Conservation (phyloP, 2,888 invertebrate species). For the Platynereis dumerilii region DNA sequence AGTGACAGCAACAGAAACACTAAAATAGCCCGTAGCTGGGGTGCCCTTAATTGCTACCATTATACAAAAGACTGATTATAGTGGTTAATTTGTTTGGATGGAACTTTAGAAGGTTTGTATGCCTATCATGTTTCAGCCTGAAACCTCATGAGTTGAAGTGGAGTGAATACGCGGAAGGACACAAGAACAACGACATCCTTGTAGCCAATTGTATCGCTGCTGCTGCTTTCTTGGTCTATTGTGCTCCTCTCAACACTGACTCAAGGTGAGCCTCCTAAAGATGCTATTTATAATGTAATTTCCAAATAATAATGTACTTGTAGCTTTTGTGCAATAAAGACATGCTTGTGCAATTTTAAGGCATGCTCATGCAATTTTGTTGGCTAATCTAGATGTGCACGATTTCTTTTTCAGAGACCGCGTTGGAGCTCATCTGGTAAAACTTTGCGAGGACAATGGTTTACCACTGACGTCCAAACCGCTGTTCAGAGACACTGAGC, state of each 20-base stretch:
- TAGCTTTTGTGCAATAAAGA: too few species aligned
- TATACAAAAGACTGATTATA: too few species aligned
- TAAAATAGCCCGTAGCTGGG: too few species aligned
- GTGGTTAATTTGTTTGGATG: too few species aligned
- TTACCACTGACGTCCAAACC: conserved; percentile 52
- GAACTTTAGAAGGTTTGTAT: too few species aligned
- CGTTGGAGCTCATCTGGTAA: conserved; percentile 60
- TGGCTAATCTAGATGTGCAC: too few species aligned
- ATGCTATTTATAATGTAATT: too few species aligned
- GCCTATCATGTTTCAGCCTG: conserved; percentile 44
- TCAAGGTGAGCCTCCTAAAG: conserved; percentile 45
- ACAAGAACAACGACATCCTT: conserved; percentile 55
- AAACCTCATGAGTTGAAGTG: conserved; percentile 56
- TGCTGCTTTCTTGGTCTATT: conserved; percentile 61
- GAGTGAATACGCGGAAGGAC: conserved; percentile 57
- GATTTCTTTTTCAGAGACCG: conserved; percentile 43
- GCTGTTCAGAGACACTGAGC: conserved; percentile 54
- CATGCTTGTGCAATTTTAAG: too few species aligned
- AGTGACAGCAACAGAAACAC: too few species aligned
- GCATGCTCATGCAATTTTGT: too few species aligned
- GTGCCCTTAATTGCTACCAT: too few species aligned
- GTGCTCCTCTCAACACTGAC: conserved; percentile 57
- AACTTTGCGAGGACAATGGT: conserved; percentile 59
- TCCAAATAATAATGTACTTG: too few species aligned
- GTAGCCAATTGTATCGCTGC: conserved; percentile 61